Percentiles rank a stretch among this genome's conserved stretches.
Evolutionary conservation across 2,113 vertebrate species (phyloP).

Genomic region (Propithecus coquereli): DNA sequence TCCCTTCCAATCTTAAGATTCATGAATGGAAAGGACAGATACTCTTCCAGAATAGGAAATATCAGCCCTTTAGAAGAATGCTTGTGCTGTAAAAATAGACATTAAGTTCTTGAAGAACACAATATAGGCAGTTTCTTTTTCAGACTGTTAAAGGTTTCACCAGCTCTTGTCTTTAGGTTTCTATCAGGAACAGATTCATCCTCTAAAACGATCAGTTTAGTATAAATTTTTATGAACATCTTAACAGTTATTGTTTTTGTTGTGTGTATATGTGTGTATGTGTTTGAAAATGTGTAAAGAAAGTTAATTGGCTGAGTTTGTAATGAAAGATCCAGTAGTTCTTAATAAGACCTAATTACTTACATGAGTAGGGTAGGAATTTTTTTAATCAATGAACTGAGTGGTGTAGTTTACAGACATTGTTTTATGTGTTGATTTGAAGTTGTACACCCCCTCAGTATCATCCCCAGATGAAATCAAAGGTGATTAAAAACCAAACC

Average conservation of each 20-base stretch:
- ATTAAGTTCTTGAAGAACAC: neutral
- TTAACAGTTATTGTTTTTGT: neutral
- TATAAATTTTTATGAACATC: neutral
- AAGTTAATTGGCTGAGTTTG: neutral
- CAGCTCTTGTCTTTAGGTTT: neutral
- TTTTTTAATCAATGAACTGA: neutral
- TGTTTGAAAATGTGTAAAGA: neutral
- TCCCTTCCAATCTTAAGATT: neutral
- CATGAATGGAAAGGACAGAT: neutral
- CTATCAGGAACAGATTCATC: neutral
- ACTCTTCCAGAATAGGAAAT: neutral
- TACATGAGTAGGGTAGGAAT: neutral
- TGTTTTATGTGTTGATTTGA: slow-evolving; percentile 26
- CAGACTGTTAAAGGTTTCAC: neutral
- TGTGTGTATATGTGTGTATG: neutral
- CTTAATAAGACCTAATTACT: neutral
- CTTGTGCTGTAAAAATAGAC: neutral
- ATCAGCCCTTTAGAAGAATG: neutral
- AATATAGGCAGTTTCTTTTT: neutral
- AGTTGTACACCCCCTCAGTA: neutral
- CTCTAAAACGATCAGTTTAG: neutral
- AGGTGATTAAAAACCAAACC: neutral
- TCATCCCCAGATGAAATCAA: slow-evolving; percentile 4
- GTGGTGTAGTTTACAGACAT: neutral
- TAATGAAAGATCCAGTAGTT: neutral